These are phyloP conservation scores for Nephila pilipes DNA, from an alignment of 1,140 invertebrate genomes.

Conservation along the genomic window DNA sequence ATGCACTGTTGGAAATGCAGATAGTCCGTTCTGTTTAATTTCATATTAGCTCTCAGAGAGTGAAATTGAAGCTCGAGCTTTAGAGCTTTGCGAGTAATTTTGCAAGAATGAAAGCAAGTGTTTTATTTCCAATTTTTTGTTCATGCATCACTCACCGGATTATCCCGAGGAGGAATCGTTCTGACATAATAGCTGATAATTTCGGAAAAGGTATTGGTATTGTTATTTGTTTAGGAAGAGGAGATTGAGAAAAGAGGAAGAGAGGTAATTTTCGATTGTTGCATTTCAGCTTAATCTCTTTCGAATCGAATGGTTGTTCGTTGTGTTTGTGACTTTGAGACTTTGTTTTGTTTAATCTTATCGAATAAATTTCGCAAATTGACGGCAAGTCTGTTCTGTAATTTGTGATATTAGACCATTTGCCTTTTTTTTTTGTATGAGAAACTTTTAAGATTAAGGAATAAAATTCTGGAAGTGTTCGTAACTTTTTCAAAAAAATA, in stretches of 20 bases:
- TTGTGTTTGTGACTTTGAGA: no score
- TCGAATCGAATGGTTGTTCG: no score
- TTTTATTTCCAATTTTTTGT: neutral
- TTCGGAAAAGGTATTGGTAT: neutral
- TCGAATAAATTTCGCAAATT: no score
- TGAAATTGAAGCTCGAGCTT: neutral
- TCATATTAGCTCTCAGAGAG: conserved; percentile 36
- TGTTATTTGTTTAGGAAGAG: neutral
- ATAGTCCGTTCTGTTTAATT: conserved; percentile 62
- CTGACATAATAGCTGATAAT: neutral
- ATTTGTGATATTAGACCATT: no score
- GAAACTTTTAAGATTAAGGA: no score
- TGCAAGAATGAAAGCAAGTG: neutral
- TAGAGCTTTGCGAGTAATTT: neutral
- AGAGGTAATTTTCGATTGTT: neutral
- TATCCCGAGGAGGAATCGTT: neutral
- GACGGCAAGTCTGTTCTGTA: no score
- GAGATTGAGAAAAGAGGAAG: neutral
- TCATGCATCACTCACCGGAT: neutral
- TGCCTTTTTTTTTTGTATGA: no score
- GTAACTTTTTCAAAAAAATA: no score
- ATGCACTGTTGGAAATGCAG: conserved; percentile 37
- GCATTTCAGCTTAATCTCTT: no score
- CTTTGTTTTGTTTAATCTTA: no score
- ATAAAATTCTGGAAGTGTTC: no score